Evolutionary conservation across 2,113 vertebrate species (phyloP).

Genomic region (Aptenodytes patagonicus): DNA sequence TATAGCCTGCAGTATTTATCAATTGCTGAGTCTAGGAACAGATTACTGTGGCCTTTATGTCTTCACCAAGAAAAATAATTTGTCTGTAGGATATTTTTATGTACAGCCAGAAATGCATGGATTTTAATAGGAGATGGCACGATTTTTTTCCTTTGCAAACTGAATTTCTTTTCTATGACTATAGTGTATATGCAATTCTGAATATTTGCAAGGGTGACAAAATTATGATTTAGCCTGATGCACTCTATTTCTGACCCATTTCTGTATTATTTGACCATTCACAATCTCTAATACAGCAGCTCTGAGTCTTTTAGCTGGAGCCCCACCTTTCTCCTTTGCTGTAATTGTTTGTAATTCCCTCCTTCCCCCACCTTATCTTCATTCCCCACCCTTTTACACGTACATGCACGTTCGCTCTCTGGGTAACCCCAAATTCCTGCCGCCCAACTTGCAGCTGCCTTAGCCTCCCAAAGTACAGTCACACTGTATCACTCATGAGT

Average conservation of each 20-base stretch:
- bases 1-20: background rate
- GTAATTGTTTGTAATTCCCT: background rate
- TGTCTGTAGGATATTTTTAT: background rate
- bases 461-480: background rate
- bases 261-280: background rate
- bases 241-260: background rate
- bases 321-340: background rate
- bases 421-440: conserved; percentile 1
- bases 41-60: background rate
- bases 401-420: background rate
- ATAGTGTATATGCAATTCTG: background rate
- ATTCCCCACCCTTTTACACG: background rate
- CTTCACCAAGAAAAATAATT: background rate
- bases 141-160: background rate
- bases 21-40: background rate
- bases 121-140: background rate
- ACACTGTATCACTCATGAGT: background rate
- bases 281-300: background rate
- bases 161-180: background rate
- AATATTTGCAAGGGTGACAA: background rate
- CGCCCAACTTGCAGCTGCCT: background rate
- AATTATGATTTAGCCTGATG: background rate
- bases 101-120: background rate
- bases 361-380: background rate
- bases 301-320: background rate